A percentile compares a stretch with the other conserved stretches of the same genome.
phyloP scores from a whole-genome alignment of 2,888 invertebrate genomes.

The Eristalis pertinax region DNA sequence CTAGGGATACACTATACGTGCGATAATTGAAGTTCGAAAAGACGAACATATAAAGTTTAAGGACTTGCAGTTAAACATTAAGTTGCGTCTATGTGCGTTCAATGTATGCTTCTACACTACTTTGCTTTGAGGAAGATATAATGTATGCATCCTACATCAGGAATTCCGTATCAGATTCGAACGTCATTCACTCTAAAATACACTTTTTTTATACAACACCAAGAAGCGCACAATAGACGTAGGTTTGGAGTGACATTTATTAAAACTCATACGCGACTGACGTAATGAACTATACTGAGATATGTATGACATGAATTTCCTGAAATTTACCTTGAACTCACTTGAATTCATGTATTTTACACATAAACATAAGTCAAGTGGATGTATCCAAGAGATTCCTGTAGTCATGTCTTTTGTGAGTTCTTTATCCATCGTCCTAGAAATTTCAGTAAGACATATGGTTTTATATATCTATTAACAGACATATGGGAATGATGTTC shows the following conservation, averaged over 20 bases:
- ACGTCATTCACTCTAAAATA: background rate
- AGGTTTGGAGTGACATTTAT: background rate
- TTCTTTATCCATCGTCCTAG: no score
- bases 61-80: background rate
- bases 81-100: background rate
- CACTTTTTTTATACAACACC: background rate
- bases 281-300: background rate
- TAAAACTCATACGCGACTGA: background rate
- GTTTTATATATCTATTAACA: no score
- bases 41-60: background rate
- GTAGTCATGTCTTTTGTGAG: no score
- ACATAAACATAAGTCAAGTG: no score
- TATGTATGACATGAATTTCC: background rate
- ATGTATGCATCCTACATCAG: background rate
- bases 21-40: background rate
- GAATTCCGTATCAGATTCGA: background rate
- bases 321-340: background rate
- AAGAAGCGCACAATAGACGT: background rate
- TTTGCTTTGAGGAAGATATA: background rate
- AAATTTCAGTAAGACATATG: no score
- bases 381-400: no score
- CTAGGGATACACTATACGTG: background rate
- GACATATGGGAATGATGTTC: no score
- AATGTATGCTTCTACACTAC: background rate
- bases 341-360: no score